Evolutionary conservation across 1,140 invertebrate genomes (phyloP), one percentile per base, ranked within the genome.

Genomic region (Lepidotrigona ventralis): DNA sequence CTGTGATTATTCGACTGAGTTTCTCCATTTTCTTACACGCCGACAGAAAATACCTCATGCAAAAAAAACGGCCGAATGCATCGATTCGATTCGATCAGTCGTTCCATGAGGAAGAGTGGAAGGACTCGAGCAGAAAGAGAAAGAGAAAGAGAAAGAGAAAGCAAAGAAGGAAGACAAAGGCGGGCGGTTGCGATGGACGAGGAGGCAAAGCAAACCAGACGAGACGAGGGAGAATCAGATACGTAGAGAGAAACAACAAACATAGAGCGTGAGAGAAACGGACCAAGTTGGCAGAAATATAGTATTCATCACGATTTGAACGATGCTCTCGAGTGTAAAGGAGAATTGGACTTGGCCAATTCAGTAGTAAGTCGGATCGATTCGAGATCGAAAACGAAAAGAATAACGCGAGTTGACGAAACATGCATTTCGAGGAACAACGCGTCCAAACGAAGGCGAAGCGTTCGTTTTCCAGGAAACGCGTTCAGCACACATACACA

Each of bases 361-460:
- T 9, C 33, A 33, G 33, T 33, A 33, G 33, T 66, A 51, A 74
- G 23, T 5, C 23, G 14, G 19, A 73, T 79, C 66, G 60, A 86
- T 51, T 77, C 19, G 17, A 39, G n/a, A 56, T 77, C n/a, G 29
- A n/a, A 72, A 11, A 54, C 5, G n/a, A 23, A 12, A 29, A n/a
- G n/a, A 23, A 33, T 1, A n/a, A 73, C 58, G 58, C 74, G 75
- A 76, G 64, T n/a, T 75, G 56, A 79, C 6, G 12, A 58, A 83
- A 76, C 17, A 56, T 39, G 53, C 75, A 76, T 79, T 51, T 39
- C 85, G 79, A 68, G 2, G 21, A 70, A 66, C 75, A 70, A 86
- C 71, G 81, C 72, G n/a, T 77, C 72, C 39, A 39, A 46, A 63
- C 39, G 60, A 46, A 54, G 33, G 29, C 29, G 6, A 54, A 14